A percentile compares a stretch with the other conserved stretches of the same genome.
These are phyloP conservation scores for Sinocyclocheilus rhinocerous DNA, from an alignment of 2,113 vertebrate species.

Conservation along the genomic window DNA sequence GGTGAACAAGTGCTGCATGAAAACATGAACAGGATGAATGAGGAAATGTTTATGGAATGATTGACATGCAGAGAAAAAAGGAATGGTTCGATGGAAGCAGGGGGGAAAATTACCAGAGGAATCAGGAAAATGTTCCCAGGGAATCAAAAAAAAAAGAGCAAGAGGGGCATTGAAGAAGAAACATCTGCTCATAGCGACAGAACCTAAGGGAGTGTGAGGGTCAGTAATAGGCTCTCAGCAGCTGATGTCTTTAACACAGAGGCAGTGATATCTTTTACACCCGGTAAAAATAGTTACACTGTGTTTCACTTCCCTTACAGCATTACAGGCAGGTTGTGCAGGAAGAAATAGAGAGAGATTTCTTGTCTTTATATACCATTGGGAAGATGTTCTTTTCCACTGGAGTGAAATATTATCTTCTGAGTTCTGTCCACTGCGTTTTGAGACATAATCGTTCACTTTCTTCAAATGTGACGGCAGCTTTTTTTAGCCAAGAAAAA, in stretches of 20 bases:
- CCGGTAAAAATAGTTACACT: background rate
- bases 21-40: background rate
- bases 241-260: constrained; percentile 23
- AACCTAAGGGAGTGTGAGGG: background rate
- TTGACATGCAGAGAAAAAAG: constrained; percentile 12
- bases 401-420: constrained; percentile 18
- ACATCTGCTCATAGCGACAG: background rate
- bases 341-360: background rate
- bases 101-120: background rate
- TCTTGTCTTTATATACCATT: background rate
- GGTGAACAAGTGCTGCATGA: background rate
- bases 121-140: constrained; percentile 46
- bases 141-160: constrained; percentile 1
- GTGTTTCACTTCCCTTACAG: constrained; percentile 1
- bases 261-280: constrained; percentile 1
- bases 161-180: constrained; percentile 41
- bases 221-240: background rate
- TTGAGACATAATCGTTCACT: background rate
- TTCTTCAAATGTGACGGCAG: constrained; percentile 28
- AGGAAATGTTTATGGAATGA: constrained; percentile 24
- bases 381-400: background rate
- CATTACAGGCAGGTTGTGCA: background rate
- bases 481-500: constrained; percentile 31
- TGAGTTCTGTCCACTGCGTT: constrained; percentile 1
- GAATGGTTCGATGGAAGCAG: background rate